Evolutionary conservation across 2,113 vertebrate genomes (phyloP).

Genomic region (Pseudolaguvia tuberculata): DNA sequence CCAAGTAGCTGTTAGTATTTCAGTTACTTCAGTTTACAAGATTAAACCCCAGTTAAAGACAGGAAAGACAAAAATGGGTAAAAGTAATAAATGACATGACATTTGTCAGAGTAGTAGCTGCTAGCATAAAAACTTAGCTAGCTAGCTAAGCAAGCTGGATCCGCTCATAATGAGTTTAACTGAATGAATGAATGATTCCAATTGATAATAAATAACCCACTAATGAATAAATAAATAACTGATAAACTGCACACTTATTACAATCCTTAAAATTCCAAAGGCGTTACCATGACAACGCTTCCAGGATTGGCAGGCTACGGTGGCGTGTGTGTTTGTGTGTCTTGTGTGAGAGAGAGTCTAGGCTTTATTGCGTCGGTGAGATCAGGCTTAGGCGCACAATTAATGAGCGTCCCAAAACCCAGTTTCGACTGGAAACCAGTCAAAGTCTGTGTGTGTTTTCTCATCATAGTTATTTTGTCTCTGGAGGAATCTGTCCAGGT

Average conservation of each 20-base stretch:
- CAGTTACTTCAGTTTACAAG: too few relatives aligned
- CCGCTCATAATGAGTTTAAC: neutral
- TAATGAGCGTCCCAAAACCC: conserved; percentile 11
- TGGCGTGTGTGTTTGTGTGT: neutral
- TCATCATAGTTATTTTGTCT: conserved; percentile 47
- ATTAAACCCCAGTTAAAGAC: too few relatives aligned
- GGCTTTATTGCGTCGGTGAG: neutral
- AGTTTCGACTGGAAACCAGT: neutral
- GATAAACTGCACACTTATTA: neutral
- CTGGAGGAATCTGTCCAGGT: conserved; percentile 55
- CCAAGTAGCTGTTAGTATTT: too few relatives aligned
- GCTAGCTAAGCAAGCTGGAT: neutral
- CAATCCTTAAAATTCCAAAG: neutral
- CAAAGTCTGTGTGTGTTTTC: conserved; percentile 46
- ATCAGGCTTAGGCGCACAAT: conserved; percentile 5
- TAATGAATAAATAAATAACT: neutral
- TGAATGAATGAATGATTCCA: too few relatives aligned
- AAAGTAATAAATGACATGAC: too few relatives aligned
- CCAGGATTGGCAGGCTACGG: conserved; percentile 21
- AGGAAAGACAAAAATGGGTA: too few relatives aligned
- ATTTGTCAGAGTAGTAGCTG: too few relatives aligned
- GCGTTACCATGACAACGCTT: neutral
- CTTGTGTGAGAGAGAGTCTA: neutral
- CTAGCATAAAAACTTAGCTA: neutral
- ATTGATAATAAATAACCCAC: neutral